These are phyloP conservation scores for Acanthurus tractus DNA, from an alignment of 2,797 vertebrate genomes.

Conservation along the genomic window DNA sequence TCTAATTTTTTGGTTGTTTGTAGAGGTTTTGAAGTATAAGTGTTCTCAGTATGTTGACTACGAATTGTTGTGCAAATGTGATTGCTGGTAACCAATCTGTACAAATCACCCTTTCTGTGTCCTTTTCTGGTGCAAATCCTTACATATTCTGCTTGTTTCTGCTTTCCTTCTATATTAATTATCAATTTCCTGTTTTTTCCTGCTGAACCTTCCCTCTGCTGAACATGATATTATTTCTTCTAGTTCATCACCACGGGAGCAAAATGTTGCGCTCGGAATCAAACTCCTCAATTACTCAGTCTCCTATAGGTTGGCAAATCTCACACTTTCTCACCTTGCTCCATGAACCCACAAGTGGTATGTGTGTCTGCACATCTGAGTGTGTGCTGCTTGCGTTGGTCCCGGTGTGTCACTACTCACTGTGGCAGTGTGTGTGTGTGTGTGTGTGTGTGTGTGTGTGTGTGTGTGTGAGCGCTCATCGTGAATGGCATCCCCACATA, in stretches of 20 bases:
- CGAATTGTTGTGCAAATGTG: too few species aligned
- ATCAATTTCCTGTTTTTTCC: constrained; percentile 83
- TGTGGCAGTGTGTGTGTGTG: constrained; percentile 56
- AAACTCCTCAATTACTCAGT: constrained; percentile 99
- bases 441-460: constrained; percentile 57
- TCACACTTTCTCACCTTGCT: constrained; percentile 93
- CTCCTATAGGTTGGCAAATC: constrained; percentile 99
- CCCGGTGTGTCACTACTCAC: constrained; percentile 54
- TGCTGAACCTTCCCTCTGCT: constrained; percentile 86
- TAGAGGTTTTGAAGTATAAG: not conserved
- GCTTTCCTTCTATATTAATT: constrained; percentile 53
- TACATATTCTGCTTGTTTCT: constrained; percentile 53
- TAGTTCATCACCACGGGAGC: constrained; percentile 99
- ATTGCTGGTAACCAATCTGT: not conserved
- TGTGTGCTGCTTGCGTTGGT: constrained; percentile 77
- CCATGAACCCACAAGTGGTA: constrained; percentile 88
- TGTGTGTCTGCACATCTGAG: constrained; percentile 86
- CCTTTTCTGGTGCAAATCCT: constrained; percentile 6
- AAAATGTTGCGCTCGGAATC: constrained; percentile 99
- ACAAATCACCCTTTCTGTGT: not conserved
- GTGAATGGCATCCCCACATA: constrained; percentile 70
- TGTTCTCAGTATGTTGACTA: not conserved
- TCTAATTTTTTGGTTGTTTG: not conserved
- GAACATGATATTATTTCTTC: constrained; percentile 93
- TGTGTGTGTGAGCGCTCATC: constrained; percentile 53